A percentile compares a stretch with the other conserved stretches of the same genome.
Evolutionary conservation across 2,797 vertebrate genomes (phyloP).

Genomic region (Clarias fuscus): DNA sequence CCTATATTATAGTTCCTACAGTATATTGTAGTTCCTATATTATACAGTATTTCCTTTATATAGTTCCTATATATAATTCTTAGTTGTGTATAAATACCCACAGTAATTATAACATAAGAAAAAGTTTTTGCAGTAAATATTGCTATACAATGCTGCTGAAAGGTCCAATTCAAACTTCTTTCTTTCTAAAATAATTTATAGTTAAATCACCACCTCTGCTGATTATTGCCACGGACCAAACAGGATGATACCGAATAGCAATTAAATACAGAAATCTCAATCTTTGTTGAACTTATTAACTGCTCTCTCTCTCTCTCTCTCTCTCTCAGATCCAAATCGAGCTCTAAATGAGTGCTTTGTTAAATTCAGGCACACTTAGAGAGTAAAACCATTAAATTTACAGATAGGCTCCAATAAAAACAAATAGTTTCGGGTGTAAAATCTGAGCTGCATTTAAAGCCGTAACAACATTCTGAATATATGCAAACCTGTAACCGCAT

Average conservation of each 20-base stretch:
- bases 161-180: neutral
- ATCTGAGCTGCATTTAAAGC: neutral
- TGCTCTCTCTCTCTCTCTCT: neutral
- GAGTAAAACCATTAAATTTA: neutral
- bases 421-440: neutral
- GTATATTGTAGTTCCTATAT: too few relatives aligned
- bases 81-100: neutral
- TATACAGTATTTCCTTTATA: too few relatives aligned
- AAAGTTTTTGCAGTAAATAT: neutral
- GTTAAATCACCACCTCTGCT: neutral
- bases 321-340: neutral
- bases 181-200: neutral
- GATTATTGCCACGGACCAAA: neutral
- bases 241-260: neutral
- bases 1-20: too few relatives aligned
- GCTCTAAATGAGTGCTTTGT: slow-evolving; percentile 6
- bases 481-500: neutral
- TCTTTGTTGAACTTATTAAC: slow-evolving; percentile 2
- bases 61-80: too few relatives aligned
- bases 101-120: neutral
- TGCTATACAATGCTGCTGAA: neutral
- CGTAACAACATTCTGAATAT: neutral
- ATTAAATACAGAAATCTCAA: neutral
- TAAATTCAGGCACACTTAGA: neutral
- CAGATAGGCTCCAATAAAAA: slow-evolving; percentile 4